A percentile compares a stretch with the other conserved stretches of the same genome.
Conservation (phyloP, 2,888 invertebrate species). For the Phaedon cochleariae region DNA sequence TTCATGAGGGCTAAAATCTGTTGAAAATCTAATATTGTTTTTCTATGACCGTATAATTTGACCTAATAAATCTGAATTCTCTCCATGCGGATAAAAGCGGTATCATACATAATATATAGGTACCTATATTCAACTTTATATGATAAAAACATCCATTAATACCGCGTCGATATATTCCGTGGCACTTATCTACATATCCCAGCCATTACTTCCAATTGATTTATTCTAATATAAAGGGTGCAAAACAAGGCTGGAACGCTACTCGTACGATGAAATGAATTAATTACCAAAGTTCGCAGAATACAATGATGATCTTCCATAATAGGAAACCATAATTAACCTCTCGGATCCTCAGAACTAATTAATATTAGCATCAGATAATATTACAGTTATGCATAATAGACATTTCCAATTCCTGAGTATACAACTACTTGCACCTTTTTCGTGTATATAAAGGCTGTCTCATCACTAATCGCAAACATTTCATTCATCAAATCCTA, state of each 20-base stretch:
- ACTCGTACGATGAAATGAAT: conserved; percentile 29
- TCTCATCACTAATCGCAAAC: no score
- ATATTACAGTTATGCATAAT: conserved; percentile 14
- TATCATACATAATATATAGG: no score
- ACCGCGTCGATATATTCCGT: neutral
- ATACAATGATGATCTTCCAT: conserved; percentile 32
- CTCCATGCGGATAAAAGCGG: no score
- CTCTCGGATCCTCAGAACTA: conserved; percentile 20
- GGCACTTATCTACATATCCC: conserved; percentile 20
- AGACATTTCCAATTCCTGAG: no score
- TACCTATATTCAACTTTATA: neutral
- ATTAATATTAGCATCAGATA: conserved; percentile 16
- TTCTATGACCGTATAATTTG: no score
- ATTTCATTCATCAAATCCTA: no score
- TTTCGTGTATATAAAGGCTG: no score
- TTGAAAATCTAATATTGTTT: no score
- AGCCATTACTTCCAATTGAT: conserved; percentile 35
- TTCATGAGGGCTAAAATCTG: no score
- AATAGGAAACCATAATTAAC: conserved; percentile 29
- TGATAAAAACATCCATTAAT: conserved; percentile 14
- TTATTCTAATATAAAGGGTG: conserved; percentile 24
- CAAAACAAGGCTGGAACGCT: conserved; percentile 33
- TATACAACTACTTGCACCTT: no score
- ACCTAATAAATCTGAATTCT: no score
- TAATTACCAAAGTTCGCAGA: conserved; percentile 35